Evolutionary conservation across 64 coral and sea anemone species (phyloP), one percentile per base, ranked within the genome.

Genomic region (Montipora cactus): DNA sequence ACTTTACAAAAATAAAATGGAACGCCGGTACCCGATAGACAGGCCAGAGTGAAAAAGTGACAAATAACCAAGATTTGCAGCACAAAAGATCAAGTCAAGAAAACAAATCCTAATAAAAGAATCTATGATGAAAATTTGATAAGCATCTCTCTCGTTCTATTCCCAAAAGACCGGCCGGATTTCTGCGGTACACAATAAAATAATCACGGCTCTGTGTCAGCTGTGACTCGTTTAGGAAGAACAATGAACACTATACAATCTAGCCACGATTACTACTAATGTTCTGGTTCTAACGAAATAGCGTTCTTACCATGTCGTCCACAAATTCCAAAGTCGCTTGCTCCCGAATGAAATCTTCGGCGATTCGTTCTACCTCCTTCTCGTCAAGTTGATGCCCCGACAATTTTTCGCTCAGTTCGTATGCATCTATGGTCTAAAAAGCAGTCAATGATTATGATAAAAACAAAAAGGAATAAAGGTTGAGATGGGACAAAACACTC

Each of bases 311-410:
- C 95, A 95, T 91, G 62, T 97, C 95, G 72, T 97, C 95, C 13
- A 97, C 92, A 89, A 97, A 97, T 92, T 97, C 95, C 79, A 97
- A 48, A 52, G 92, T 97, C 51, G 95, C 93, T 92, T 97, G 95
- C 19, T 97, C 88, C 16, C 89, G 70, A 49, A 97, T 94, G 37
- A 91, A 97, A 47, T 94, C 95, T 37, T 97, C 84, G 8, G 95
- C 89, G 47, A 97, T 94, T 49, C 93, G 93, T 74, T 97, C 92
- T 1, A 97, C 95, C 75, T 97, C 89, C 12, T 79, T 73, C 13
- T 95, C 81, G 61, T 97, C 90, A 13, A 89, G 71, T 59, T 86
- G 83, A 85, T 85, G 82, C 25, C 81, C 93, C 0, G 93, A 83
- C 20, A 97, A 80, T 77, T 94, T 97, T 80, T 97, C 95, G 19